Base-by-base conservation (phyloP, 2,888 invertebrate species). In the Plebejus melissa region DNA sequence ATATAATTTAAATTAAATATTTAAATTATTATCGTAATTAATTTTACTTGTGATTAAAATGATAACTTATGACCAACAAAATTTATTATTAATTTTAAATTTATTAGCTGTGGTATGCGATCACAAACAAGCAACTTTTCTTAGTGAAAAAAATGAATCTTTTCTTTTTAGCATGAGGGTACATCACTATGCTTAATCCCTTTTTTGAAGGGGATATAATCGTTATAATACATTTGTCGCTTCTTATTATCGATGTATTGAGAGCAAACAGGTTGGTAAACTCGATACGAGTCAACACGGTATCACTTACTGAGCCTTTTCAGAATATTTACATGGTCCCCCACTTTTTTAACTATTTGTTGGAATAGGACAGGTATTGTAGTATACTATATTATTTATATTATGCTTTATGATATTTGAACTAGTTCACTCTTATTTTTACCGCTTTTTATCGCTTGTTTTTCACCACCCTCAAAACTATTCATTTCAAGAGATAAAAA, bases 171-270 rank as follows among this genome's bases (percentile, higher is more conserved):
- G 11, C 28, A 11, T 9, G 22, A 60, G 22, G 65, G 65, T 13
- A 74, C 76, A 89, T 87, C 90, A 89, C 90, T 90, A 90, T 80
- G 82, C 83, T 82, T 88, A 88, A 90, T 87, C 87, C 75, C 87
- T 87, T 87, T 86, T 87, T 86, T 87, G 82, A 80, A 84, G 88
- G 90, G 91, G 72, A 88, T 90, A 89, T 90, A 91, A 90, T 90
- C 88, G 86, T 87, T 88, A 90, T 91, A 91, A 90, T 90, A 90
- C 91, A 89, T 89, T 88, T 91, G 92, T 91, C 93, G 90, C 90
- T 90, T 92, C 91, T 90, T 91, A 91, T 91, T 91, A 92, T 91
- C 88, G 89, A 91, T 91, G 88, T 84, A 90, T 88, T 84, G 82
- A 84, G 85, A 87, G 88, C 89, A 92, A 92, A 93, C 91, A 90